phyloP scores from a whole-genome alignment of 1,140 invertebrate species.

The Macrosteles quadrilineatus region DNA sequence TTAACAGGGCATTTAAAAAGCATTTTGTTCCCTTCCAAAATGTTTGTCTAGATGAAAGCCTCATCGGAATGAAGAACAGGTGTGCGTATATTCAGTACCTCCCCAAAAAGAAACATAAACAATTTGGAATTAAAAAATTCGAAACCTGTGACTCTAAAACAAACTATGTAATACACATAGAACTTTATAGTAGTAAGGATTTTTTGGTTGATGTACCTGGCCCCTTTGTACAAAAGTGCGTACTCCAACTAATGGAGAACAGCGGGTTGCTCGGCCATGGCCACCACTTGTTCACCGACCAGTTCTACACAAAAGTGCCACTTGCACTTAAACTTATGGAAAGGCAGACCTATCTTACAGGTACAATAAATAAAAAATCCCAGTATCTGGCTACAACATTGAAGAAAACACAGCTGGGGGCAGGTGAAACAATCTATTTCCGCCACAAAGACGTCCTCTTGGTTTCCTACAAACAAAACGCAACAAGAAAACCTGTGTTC shows the following conservation, averaged over 20 bases:
- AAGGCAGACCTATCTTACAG: background rate
- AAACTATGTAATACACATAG: background rate
- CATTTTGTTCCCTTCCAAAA: background rate
- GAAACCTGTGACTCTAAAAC: background rate
- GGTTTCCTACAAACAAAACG: background rate
- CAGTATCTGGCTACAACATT: background rate
- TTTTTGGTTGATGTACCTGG: background rate
- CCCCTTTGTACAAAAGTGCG: background rate
- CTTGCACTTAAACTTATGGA: background rate
- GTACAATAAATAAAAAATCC: background rate
- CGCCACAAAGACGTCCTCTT: background rate
- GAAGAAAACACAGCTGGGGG: background rate
- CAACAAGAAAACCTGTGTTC: constrained; percentile 14
- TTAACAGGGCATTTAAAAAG: background rate
- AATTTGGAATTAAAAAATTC: too few relatives aligned
- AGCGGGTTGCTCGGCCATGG: background rate
- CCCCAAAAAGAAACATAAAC: too few relatives aligned
- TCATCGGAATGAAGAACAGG: background rate
- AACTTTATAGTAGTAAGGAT: background rate
- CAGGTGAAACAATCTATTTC: background rate
- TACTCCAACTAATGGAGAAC: background rate
- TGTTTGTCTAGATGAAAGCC: background rate
- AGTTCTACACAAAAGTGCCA: background rate
- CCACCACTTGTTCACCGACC: too few relatives aligned
- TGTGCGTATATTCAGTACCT: background rate